These are phyloP conservation scores for Leptopilina syphax DNA, from an alignment of 2,888 invertebrate species.

Conservation along the genomic window DNA sequence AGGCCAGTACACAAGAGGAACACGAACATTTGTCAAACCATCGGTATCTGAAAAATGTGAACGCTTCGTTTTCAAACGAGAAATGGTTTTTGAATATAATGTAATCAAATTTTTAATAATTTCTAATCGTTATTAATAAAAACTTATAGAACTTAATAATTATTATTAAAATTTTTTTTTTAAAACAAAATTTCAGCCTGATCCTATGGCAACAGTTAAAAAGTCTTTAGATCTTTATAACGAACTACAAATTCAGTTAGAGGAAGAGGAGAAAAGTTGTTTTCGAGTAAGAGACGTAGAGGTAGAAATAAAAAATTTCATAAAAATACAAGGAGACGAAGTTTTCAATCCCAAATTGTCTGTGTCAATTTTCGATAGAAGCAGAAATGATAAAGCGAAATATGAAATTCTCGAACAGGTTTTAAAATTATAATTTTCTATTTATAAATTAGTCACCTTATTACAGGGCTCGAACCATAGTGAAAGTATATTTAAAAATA, in stretches of 20 bases:
- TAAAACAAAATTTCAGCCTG: conserved; percentile 77
- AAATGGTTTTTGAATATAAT: conserved; percentile 83
- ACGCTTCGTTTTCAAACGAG: conserved; percentile 81
- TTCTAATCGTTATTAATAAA: too few species aligned
- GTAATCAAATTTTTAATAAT: conserved; percentile 74
- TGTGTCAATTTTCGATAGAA: conserved; percentile 79
- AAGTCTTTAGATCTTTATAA: conserved; percentile 83
- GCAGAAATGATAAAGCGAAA: conserved; percentile 79
- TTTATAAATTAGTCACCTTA: too few species aligned
- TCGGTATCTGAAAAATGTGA: conserved; percentile 85
- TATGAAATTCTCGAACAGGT: conserved; percentile 79
- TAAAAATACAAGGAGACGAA: conserved; percentile 77
- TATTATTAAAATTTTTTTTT: too few species aligned
- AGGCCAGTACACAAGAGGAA: conserved; percentile 81
- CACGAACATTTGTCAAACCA: conserved; percentile 83
- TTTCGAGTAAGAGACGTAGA: conserved; percentile 79
- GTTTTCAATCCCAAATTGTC: conserved; percentile 77
- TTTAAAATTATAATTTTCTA: conserved; percentile 9
- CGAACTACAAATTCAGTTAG: conserved; percentile 81
- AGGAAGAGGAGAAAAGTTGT: conserved; percentile 80
- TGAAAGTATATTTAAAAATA: too few species aligned
- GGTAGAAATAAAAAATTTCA: conserved; percentile 77
- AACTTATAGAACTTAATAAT: too few species aligned
- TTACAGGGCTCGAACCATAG: too few species aligned
- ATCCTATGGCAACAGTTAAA: conserved; percentile 80